Base-by-base conservation (phyloP, 2,797 vertebrate genomes). In the Muscicapa comitata region DNA sequence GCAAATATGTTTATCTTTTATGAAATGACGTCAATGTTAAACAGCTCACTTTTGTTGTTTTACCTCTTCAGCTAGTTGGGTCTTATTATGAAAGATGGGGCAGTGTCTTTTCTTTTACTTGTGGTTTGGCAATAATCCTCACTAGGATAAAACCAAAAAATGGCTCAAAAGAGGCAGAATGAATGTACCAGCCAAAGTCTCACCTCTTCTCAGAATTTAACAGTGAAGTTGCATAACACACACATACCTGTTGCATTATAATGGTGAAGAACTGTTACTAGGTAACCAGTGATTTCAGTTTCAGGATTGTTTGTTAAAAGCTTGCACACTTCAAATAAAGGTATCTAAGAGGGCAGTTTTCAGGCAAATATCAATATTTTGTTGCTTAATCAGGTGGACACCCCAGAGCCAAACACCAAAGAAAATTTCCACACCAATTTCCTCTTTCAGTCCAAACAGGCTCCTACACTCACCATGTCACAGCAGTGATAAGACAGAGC, bases 171-270 rank as follows among this genome's bases (percentile, higher is more conserved):
- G 81, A 94, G 75, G 73, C 0, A 5, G 94, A 88, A 95, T 77
- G 73, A 77, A 71, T n/a, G 67, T n/a, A 77, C 35, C 33, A 94
- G 94, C 62, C 83, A 84, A 96, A 92, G 83, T 80, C 90, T 96
- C 94, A 92, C 91, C 94, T 95, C 89, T 90, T 80, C 92, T 92
- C 82, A 94, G 95, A 96, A 95, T 73, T 79, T 59, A 93, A 82
- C 70, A 94, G 75, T 43, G 85, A 94, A 55, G 90, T 93, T 95
- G 88, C 54, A 14, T 57, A 96, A 93, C 3, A 7, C 76, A 65
- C n/a, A 57, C 40, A 88, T 86, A 88, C 86, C 89, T 87, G 92
- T 80, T 95, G 83, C 89, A 93, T 92, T 95, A 90, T 66, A 94
- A 53, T 47, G 54, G 58, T n/a, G 58, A 72, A 84, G 75, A 92